phyloP scores from a whole-genome alignment of 2,113 vertebrate species.

The Oxyruncus cristatus region DNA sequence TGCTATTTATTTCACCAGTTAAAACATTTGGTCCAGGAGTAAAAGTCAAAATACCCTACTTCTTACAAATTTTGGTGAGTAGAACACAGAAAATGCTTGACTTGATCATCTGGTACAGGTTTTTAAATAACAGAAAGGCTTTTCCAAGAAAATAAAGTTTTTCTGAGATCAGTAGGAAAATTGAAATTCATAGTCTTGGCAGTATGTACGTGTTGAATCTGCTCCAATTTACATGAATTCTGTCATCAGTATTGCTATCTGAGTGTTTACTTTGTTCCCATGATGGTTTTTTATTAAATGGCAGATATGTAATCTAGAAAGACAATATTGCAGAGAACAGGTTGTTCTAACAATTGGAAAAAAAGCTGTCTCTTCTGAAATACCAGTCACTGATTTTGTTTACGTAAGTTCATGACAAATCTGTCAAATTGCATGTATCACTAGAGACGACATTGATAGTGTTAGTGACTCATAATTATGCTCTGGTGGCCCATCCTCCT shows the following conservation, averaged over 20 bases:
- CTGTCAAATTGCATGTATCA: not conserved
- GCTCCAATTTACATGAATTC: not conserved
- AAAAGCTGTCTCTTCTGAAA: not conserved
- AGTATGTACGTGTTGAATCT: not conserved
- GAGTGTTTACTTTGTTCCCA: not conserved
- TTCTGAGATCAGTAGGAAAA: not conserved
- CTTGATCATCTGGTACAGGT: not conserved
- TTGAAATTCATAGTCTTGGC: not conserved
- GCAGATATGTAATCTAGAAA: not conserved
- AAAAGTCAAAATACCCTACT: not conserved
- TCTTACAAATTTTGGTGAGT: not conserved
- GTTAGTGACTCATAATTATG: not conserved
- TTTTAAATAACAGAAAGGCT: not conserved
- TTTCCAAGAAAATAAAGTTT: not conserved
- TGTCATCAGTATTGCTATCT: accelerated
- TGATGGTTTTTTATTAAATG: not conserved
- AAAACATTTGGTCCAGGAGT: not conserved
- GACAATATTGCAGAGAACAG: not conserved
- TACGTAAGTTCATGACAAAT: not conserved
- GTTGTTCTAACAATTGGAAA: not conserved
- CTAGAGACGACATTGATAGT: not conserved
- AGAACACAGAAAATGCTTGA: not conserved
- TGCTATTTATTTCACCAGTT: not conserved
- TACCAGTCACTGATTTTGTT: not conserved
- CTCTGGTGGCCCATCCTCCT: not conserved